Base-by-base conservation (phyloP, 2,113 vertebrate genomes). In the Paralichthys olivaceus region DNA sequence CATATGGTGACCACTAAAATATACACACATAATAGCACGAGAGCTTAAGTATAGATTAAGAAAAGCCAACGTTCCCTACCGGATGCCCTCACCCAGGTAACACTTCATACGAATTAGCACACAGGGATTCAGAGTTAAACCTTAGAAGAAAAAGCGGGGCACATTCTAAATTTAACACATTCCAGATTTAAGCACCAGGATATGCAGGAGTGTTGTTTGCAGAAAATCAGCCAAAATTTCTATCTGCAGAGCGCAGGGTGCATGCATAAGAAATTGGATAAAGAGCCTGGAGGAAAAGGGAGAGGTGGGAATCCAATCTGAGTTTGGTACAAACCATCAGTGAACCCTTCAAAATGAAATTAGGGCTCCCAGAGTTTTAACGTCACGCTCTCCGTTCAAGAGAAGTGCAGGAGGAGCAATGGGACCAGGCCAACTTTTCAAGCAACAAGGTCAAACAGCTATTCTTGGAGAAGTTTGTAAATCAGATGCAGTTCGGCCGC, bases 401-500 rank as follows among this genome's bases (percentile, higher is more conserved):
- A 23, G 14, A 29, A 53, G 68, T 3, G 37, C 25, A 28, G 23
- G n/a, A 28, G 29, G 20, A 26, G 28, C 40, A 1, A 5, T 5
- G 28, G 68, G 76, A 69, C 56, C 57, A 32, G 54, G 68, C 63
- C 68, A 86, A 83, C 71, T 75, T 79, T 75, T 67, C n/a, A 59
- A 75, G 59, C 51, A 85, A 76, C 82, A 87, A 87, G 87, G 82
- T 93, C 84, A 89, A 87, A 78, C 55, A 15, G 73, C 86, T 89
- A 89, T 89, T 92, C 90, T 69, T 63, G 68, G 89, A 89, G 17
- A 71, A 84, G 73, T 81, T 65, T 65, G 74, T 51, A 80, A 84
- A 84, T 78, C 7, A 70, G 72, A 70, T 37, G 75, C 37, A 47
- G 62, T 43, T 15, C 4, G 7, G 45, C 12, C 37, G 4, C 4